Evolutionary conservation across 2,113 vertebrate genomes (phyloP), one percentile per base, ranked within the genome.

Genomic region (Antidorcas marsupialis): DNA sequence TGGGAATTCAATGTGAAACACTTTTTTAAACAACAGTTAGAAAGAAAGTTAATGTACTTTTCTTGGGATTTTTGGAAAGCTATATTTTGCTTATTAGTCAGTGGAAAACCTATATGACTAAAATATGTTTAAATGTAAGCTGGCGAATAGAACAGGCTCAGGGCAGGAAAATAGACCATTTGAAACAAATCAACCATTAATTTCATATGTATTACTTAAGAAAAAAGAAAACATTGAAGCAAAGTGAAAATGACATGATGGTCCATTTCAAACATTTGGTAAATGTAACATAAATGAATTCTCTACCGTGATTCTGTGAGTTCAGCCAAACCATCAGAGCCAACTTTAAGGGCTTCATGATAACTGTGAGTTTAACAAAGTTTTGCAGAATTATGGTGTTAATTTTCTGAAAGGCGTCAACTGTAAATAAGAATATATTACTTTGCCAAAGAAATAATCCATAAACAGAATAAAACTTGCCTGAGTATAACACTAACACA

Each of bases 141-240:
- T 93, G 57, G 60, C 62, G 96, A 95, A 89, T 97, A 95, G 86
- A 95, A 95, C 71, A 96, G 96, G 43, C 97, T 92, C 86, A 87
- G 78, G 71, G 95, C 87, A 95, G 91, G 88, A 97, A 97, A 97
- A 97, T 94, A 97, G 97, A 95, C 87, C 93, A 98, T 98, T 98
- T 97, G 97, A 98, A 97, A 95, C 96, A 97, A 98, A 97, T 97
- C 97, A 96, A 90, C 96, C 97, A 97, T 98, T 98, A 97, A 97
- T 97, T 97, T 98, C 92, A 81, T 89, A 87, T 96, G 83, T 89
- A 94, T 97, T 98, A 89, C 83, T 97, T 98, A 94, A 96, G 95
- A 95, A 96, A 96, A 97, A 97, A 96, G 96, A 93, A 98, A 98
- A 94, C 98, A 93, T 60, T 95, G 97, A 98, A 91, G 97, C 52